Percentiles rank a stretch among this genome's conserved stretches.
phyloP scores from a whole-genome alignment of 2,797 vertebrate genomes.

The Tiaroga cobitis region DNA sequence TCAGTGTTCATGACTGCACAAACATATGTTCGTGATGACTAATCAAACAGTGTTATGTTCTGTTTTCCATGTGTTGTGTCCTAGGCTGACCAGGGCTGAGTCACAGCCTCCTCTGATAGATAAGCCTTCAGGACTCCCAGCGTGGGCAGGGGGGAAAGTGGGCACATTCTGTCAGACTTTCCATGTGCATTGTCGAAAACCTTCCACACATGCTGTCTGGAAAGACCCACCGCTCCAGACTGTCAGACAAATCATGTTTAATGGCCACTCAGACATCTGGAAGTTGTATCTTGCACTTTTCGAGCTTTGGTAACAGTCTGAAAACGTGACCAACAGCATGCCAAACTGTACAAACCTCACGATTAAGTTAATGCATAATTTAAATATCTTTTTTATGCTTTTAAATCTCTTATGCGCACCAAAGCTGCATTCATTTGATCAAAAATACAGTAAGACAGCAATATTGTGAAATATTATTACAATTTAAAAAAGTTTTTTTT shows the following conservation, averaged over 20 bases:
- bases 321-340: slow-evolving; percentile 40
- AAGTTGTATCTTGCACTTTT: slow-evolving; percentile 28
- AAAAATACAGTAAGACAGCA: not conserved
- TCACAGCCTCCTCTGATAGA: slow-evolving; percentile 33
- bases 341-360: slow-evolving; percentile 4
- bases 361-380: not conserved
- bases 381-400: no score
- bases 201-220: slow-evolving; percentile 37
- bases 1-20: not conserved
- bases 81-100: slow-evolving; percentile 21
- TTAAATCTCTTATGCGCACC: not conserved
- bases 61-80: slow-evolving; percentile 24
- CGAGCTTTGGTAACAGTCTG: not conserved
- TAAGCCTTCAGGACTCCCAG: slow-evolving; percentile 6
- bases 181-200: slow-evolving; percentile 23
- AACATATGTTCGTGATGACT: slow-evolving; percentile 23
- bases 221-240: slow-evolving; percentile 34
- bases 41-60: not conserved
- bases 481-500: not conserved
- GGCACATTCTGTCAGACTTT: slow-evolving; percentile 50
- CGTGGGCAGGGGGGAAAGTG: not conserved
- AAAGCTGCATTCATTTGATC: not conserved
- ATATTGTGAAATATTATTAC: not conserved
- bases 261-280: slow-evolving; percentile 45
- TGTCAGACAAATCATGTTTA: slow-evolving; percentile 40